These are phyloP conservation scores for Aselliscus stoliczkanus DNA, from an alignment of 2,797 vertebrate genomes.

Conservation along the genomic window DNA sequence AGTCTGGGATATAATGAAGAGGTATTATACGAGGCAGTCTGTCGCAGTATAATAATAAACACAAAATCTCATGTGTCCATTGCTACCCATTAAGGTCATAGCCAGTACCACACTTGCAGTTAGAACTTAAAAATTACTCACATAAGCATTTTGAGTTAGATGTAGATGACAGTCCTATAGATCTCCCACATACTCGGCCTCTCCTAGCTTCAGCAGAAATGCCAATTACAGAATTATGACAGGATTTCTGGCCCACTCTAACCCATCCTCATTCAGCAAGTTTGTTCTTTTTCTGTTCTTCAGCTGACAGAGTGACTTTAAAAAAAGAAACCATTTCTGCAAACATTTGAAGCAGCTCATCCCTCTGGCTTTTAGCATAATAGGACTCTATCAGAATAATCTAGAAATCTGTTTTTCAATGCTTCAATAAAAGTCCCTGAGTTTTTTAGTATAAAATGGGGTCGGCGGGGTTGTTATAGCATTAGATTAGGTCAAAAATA, in stretches of 20 bases:
- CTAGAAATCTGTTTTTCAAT: conserved; percentile 50
- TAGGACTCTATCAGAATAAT: conserved; percentile 28
- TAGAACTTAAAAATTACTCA: not conserved
- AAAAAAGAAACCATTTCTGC: conserved; percentile 69
- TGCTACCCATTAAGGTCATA: not conserved
- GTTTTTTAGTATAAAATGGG: not conserved
- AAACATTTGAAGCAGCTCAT: conserved; percentile 54
- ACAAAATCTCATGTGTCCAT: not conserved
- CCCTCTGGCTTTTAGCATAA: conserved; percentile 43
- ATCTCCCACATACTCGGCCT: not conserved
- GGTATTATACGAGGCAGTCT: not conserved
- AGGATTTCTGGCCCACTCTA: not conserved
- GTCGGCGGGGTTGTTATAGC: not conserved
- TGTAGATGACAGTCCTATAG: not conserved
- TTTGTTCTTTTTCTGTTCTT: conserved; percentile 49
- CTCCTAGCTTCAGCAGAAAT: not conserved
- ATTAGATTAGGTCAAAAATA: conserved; percentile 23
- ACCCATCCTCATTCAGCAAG: conserved; percentile 40
- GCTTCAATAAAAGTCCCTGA: conserved; percentile 33
- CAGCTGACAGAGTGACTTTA: conserved; percentile 67
- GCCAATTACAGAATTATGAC: not conserved
- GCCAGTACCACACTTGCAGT: not conserved
- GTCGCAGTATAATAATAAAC: not conserved
- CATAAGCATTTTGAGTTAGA: not conserved
- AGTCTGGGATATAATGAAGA: not conserved